These are phyloP conservation scores for Psittacula derbiana DNA, from an alignment of 2,797 vertebrate species.

Conservation along the genomic window DNA sequence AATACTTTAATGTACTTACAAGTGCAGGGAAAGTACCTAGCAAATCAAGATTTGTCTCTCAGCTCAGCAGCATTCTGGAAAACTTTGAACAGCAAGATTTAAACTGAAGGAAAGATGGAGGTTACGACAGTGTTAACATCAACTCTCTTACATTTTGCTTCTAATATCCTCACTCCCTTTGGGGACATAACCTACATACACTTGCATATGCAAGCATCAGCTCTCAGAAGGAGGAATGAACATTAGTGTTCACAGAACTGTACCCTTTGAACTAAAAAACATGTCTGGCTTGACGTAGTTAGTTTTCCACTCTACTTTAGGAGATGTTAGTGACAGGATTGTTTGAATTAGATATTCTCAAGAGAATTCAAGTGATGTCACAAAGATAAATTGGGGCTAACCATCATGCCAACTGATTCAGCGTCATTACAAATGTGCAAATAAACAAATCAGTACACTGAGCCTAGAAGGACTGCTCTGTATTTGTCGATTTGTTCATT, in stretches of 20 bases:
- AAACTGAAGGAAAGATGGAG: background rate
- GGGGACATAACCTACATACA: background rate
- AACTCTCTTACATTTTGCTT: background rate
- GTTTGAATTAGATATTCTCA: background rate
- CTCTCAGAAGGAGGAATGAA: background rate
- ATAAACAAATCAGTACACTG: background rate
- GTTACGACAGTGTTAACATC: background rate
- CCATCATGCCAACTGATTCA: background rate
- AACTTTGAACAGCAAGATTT: background rate
- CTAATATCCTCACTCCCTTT: background rate
- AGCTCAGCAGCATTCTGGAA: background rate
- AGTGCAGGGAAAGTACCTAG: background rate
- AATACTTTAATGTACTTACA: background rate
- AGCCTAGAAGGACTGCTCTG: background rate
- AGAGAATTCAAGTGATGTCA: background rate
- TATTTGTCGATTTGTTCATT: background rate
- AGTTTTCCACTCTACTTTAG: background rate
- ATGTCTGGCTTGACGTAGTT: background rate
- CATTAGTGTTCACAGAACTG: background rate
- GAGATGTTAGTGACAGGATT: background rate
- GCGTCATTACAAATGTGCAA: background rate
- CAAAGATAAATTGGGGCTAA: background rate
- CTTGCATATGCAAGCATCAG: background rate
- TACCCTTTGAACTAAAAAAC: background rate
- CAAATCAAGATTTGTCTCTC: background rate